These are phyloP conservation scores for Ptiloglossa arizonensis DNA, from an alignment of 1,140 invertebrate genomes.

Conservation along the genomic window DNA sequence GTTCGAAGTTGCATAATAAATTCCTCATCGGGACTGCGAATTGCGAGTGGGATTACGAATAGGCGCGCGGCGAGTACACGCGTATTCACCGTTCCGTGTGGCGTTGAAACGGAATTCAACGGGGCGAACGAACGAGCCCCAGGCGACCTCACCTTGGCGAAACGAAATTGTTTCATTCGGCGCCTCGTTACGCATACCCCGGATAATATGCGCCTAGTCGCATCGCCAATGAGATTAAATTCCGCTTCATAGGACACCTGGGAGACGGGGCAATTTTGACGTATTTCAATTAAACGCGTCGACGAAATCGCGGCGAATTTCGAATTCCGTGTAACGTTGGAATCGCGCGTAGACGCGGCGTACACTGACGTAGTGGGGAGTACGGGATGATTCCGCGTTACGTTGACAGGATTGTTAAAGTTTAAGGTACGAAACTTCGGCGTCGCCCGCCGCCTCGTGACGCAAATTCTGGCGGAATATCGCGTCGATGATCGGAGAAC, in stretches of 20 bases:
- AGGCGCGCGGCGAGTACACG: no score
- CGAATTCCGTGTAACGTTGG: slow-evolving; percentile 1
- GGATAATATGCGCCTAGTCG: slow-evolving; percentile 27
- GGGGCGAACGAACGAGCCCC: not conserved
- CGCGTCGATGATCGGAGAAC: no score
- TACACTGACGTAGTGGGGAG: no score
- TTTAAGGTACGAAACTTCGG: no score
- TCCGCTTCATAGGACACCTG: slow-evolving; percentile 18
- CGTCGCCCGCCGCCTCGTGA: no score
- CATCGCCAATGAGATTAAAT: slow-evolving; percentile 34
- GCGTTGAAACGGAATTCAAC: not conserved
- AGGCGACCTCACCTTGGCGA: slow-evolving; percentile 5
- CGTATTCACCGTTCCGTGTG: not conserved
- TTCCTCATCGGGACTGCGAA: not conserved
- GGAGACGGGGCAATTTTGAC: slow-evolving; percentile 18
- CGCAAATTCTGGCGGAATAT: no score
- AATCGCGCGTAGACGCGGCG: no score
- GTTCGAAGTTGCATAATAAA: not conserved
- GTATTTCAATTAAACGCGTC: slow-evolving; percentile 39
- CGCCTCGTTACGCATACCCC: slow-evolving; percentile 19
- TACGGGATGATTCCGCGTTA: no score
- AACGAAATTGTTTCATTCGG: slow-evolving; percentile 35
- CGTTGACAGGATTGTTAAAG: no score
- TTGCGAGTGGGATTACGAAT: not conserved
- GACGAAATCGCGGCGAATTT: not conserved